Base-by-base conservation (phyloP, 2,797 vertebrate genomes). In the Scolopax bukidnonensis region DNA sequence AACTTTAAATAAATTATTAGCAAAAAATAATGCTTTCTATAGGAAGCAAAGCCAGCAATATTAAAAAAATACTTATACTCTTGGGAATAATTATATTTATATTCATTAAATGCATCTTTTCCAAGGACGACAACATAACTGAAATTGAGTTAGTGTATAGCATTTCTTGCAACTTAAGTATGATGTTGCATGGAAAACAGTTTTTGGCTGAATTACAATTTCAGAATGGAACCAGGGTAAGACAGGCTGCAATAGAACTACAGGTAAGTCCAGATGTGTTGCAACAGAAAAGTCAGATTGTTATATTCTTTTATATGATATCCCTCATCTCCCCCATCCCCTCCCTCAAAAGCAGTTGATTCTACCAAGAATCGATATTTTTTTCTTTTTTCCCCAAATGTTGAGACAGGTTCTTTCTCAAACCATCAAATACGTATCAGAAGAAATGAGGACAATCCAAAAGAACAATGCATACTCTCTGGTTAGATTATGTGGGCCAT, bases 1-100 rank as follows among this genome's bases (percentile, higher is more conserved):
- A 98, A 97, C 95, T 97, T 97, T 91, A 96, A 97, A 97, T 82
- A 96, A 98, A 98, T 96, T 97, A 97, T 61, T 88, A 97, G 90
- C 73, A 97, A 97, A 97, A 97, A 97, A 76, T 18, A 80, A 78
- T 64, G 47, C 76, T 94, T 94, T 86, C 67, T 80, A 81, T 96
- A 94, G 89, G 87, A 96, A 92, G 96, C 83, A 89, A 41, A 64
- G 64, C 71, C 77, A 97, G 41, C 75, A 67, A 11, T 65, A 87
- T 20, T 20, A 84, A 94, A 56, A 71, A 88, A 78, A 81, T 79
- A 94, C 65, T 68, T 30, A 6, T 69, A 59, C 92, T 94, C 59
- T 24, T 50, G 90, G 87, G 92, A 97, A 96, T 94, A 90, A 96
- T 94, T 86, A 78, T 33, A 91, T 88, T 96, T 81, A 51, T 64